Percentiles rank a stretch among this genome's conserved stretches.
phyloP scores from a whole-genome alignment of 2,888 invertebrate genomes.

The Frankliniella intonsa region DNA sequence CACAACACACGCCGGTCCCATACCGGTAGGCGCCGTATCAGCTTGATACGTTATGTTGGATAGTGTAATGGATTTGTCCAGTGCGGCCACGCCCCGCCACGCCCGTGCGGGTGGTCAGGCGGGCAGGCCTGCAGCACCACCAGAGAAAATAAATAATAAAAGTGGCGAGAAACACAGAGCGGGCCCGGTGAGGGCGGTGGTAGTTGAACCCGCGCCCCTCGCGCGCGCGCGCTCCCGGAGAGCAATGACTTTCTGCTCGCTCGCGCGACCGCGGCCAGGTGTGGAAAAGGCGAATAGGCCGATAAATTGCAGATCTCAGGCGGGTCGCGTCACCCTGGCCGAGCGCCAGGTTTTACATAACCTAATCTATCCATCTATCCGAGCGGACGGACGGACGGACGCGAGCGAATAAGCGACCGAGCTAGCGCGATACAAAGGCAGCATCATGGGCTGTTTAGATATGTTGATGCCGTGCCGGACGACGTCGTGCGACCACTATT shows the following conservation, averaged over 20 bases:
- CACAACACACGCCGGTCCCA: background rate
- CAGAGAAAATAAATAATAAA: background rate
- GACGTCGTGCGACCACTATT: too few species aligned
- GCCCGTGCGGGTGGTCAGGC: background rate
- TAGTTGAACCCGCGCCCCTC: too few species aligned
- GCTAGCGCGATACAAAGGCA: background rate
- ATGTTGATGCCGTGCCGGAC: background rate
- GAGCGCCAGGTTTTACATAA: constrained; percentile 15
- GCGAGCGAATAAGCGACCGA: too few species aligned
- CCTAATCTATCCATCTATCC: background rate
- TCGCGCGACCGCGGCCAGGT: too few species aligned
- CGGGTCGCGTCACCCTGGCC: background rate
- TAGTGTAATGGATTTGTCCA: constrained; percentile 22
- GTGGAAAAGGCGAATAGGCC: background rate
- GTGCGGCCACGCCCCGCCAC: background rate
- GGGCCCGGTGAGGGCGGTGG: too few species aligned
- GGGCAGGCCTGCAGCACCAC: background rate
- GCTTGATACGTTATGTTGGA: background rate
- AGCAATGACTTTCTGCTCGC: too few species aligned
- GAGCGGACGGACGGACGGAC: background rate
- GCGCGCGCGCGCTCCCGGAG: too few species aligned
- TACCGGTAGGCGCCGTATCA: background rate
- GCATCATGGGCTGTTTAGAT: background rate
- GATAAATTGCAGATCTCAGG: background rate
- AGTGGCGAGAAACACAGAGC: too few species aligned